These are phyloP conservation scores for Crypturellus undulatus DNA, from an alignment of 2,113 vertebrate species.

Conservation along the genomic window DNA sequence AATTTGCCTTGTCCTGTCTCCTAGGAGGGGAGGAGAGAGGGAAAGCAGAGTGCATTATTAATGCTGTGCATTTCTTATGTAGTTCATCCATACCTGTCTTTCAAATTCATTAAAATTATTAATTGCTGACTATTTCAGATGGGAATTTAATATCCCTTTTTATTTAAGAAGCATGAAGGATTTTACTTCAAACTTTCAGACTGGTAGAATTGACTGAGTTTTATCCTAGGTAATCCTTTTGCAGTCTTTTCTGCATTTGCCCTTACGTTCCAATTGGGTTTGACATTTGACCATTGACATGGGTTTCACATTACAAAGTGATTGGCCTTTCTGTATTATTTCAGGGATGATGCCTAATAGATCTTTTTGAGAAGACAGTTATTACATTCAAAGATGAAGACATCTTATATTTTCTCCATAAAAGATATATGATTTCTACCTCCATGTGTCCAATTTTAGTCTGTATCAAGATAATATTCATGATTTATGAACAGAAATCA, in stretches of 20 bases:
- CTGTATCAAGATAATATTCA: neutral
- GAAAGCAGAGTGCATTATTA: constrained; percentile 14
- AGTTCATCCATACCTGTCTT: neutral
- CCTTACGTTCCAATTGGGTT: neutral
- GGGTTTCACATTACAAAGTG: neutral
- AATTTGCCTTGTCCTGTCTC: neutral
- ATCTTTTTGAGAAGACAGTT: neutral
- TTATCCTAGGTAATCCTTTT: neutral
- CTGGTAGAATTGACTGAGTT: neutral
- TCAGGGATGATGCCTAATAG: neutral
- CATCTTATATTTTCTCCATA: neutral
- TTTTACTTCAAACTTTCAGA: neutral
- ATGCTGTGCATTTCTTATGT: neutral
- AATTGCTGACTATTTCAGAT: constrained; percentile 19
- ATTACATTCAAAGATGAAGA: neutral
- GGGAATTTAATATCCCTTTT: neutral
- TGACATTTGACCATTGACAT: neutral
- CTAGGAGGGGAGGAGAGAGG: neutral
- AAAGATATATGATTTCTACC: neutral
- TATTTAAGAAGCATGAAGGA: neutral
- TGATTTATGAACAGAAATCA: neutral
- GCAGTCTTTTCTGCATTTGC: neutral
- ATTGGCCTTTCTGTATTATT: neutral
- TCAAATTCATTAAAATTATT: constrained; percentile 15
- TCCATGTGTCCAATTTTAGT: neutral